Evolutionary conservation across 2,888 invertebrate species (phyloP), one percentile per base, ranked within the genome.

Genomic region (Dione juno): DNA sequence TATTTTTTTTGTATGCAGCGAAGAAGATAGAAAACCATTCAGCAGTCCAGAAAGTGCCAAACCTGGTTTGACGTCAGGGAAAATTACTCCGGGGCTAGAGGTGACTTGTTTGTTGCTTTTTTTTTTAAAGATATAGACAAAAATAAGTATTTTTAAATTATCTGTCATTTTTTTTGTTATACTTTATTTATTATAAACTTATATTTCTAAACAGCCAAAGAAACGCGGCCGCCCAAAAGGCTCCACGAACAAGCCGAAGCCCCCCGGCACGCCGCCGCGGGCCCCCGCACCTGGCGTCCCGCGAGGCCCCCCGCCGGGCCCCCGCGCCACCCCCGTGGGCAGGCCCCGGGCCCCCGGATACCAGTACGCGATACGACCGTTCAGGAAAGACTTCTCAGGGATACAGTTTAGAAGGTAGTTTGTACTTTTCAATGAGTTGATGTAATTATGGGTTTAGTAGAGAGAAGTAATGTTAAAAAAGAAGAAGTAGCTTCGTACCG

Each of bases 171-270:
- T n/a, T n/a, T n/a, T n/a, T 45, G n/a, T 48, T 9, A n/a, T n/a
- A 8, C n/a, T 48, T 48, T 28, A 28, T 28, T 28, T 28, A 28
- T 28, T 28, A 5, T 3, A 28, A 10, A 13, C 2, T 41, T 14
- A 10, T 16, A 40, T 11, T 3, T 19, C 0, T 9, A 21, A 16
- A 6, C 81, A 93, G 90, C 89, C 88, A 8, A 93, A 93, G 80
- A 93, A 93, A 82, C 85, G 93, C 71, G 93, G 93, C 13, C 88
- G 93, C 0, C 93, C 93, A 1, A 93, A 93, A 69, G 93, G 93
- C n/a, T 93, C 93, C 7, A 92, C 92, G 45, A 93, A 93, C 85
- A 92, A 92, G 83, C 72, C 82, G 66, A 75, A 78, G 76, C 72
- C 80, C 67, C 72, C 77, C 64, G 72, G 75, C 58, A 71, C 71